phyloP scores from a whole-genome alignment of 2,113 vertebrate species.

The Scytalopus superciliaris region DNA sequence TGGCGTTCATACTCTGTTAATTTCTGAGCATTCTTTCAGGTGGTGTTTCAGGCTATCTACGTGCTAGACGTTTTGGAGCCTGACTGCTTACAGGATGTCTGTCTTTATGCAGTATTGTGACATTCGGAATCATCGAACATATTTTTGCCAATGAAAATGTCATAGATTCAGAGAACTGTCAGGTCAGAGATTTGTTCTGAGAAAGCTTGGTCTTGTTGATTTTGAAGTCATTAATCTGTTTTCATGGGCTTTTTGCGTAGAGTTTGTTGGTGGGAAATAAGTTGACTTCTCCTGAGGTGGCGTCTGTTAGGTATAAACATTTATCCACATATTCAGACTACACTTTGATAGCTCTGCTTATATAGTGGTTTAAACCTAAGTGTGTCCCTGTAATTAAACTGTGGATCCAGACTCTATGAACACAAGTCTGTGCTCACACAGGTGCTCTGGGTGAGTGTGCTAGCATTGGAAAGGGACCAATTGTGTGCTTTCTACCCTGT shows the following conservation, averaged over 20 bases:
- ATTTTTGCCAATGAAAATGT: neutral
- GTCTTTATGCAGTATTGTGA: neutral
- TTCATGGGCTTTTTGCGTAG: neutral
- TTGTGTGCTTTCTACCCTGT: neutral
- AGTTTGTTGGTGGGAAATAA: neutral
- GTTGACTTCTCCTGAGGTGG: neutral
- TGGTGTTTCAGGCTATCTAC: neutral
- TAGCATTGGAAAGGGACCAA: neutral
- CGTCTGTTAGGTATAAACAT: neutral
- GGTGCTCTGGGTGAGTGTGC: neutral
- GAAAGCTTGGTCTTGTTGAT: neutral
- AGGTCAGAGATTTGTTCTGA: neutral
- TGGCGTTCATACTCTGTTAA: neutral
- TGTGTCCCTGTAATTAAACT: neutral
- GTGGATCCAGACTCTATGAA: neutral
- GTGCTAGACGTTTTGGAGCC: neutral
- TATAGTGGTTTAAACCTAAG: neutral
- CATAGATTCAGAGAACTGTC: neutral
- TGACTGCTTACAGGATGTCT: neutral
- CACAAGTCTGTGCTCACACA: neutral
- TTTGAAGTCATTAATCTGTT: neutral
- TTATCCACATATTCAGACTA: neutral
- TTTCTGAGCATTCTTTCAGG: slow-evolving; percentile 2
- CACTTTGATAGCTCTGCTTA: neutral
- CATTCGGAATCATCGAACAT: neutral